phyloP scores from a whole-genome alignment of 1,140 invertebrate species.

The Anastatus disparis region DNA sequence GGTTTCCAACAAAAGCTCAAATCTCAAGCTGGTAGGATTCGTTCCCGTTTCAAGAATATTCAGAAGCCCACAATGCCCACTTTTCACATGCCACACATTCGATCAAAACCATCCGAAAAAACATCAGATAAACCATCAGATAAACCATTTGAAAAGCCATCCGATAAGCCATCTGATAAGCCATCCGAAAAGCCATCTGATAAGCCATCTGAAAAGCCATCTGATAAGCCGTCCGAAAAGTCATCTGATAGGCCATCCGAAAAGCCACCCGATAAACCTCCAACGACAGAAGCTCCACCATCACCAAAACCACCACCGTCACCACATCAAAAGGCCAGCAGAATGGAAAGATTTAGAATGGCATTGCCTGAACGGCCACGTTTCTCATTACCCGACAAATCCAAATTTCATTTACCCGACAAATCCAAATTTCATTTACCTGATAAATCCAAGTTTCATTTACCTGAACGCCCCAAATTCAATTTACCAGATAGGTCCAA shows the following conservation, averaged over 20 bases:
- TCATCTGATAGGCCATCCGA: too few species aligned
- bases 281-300: conserved; percentile 6
- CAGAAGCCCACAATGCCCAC: conserved; percentile 58
- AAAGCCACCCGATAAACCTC: too few species aligned
- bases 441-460: conserved; percentile 69
- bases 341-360: conserved; percentile 58
- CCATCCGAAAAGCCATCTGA: conserved; percentile 43
- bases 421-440: conserved; percentile 72
- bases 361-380: conserved; percentile 70
- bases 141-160: conserved; percentile 46
- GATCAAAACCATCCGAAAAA: conserved; percentile 50
- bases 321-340: conserved; percentile 51
- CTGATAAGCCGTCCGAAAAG: conserved; percentile 47
- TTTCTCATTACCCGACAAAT: conserved; percentile 69
- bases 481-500: conserved; percentile 70
- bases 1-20: conserved; percentile 60
- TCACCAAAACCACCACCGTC: conserved; percentile 43
- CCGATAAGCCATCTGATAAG: conserved; percentile 48
- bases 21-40: conserved; percentile 60
- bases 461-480: conserved; percentile 72
- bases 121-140: conserved; percentile 44
- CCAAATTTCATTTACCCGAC: conserved; percentile 72
- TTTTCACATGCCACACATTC: conserved; percentile 51
- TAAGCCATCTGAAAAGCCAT: conserved; percentile 49
- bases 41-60: conserved; percentile 58